Percentiles rank a stretch among this genome's conserved stretches.
These are phyloP conservation scores for Hybos culiciformis DNA, from an alignment of 2,888 invertebrate genomes.

Conservation along the genomic window DNA sequence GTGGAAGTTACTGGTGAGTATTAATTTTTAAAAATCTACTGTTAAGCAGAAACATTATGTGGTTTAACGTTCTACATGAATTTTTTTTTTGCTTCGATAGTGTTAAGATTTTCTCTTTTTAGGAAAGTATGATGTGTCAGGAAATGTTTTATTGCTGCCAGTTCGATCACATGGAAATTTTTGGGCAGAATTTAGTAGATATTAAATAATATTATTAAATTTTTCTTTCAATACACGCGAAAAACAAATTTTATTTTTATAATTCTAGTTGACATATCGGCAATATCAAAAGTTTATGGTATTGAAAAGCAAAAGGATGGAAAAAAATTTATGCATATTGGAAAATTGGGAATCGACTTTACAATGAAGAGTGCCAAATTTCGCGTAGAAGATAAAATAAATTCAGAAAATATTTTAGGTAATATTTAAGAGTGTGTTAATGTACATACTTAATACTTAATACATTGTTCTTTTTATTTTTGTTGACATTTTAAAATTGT, in stretches of 20 bases:
- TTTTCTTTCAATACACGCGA: slow-evolving; percentile 1
- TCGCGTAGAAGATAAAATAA: slow-evolving; percentile 55
- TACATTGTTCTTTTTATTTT: too few relatives aligned
- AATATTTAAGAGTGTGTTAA: slow-evolving; percentile 16
- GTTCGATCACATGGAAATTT: slow-evolving; percentile 68
- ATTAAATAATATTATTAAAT: slow-evolving; percentile 2
- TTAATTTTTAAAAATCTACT: too few relatives aligned
- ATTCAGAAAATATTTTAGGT: slow-evolving; percentile 65
- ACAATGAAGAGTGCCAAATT: slow-evolving; percentile 54
- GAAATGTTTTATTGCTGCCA: slow-evolving; percentile 63
- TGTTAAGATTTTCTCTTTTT: too few relatives aligned
- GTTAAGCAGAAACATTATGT: too few relatives aligned
- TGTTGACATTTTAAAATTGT: neutral
- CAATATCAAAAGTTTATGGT: slow-evolving; percentile 55
- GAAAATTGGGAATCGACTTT: slow-evolving; percentile 55
- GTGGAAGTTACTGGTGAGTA: slow-evolving; percentile 63
- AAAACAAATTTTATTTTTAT: slow-evolving; percentile 3
- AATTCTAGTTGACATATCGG: slow-evolving; percentile 52
- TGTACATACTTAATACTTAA: too few relatives aligned
- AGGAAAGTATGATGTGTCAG: slow-evolving; percentile 62
- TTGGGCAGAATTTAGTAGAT: slow-evolving; percentile 65
- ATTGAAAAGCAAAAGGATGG: slow-evolving; percentile 46
- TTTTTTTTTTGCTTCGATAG: too few relatives aligned
- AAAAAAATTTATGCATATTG: slow-evolving; percentile 53
- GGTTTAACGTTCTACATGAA: too few relatives aligned